These are phyloP conservation scores for Sorex araneus DNA, from an alignment of 2,113 vertebrate genomes.

Conservation along the genomic window DNA sequence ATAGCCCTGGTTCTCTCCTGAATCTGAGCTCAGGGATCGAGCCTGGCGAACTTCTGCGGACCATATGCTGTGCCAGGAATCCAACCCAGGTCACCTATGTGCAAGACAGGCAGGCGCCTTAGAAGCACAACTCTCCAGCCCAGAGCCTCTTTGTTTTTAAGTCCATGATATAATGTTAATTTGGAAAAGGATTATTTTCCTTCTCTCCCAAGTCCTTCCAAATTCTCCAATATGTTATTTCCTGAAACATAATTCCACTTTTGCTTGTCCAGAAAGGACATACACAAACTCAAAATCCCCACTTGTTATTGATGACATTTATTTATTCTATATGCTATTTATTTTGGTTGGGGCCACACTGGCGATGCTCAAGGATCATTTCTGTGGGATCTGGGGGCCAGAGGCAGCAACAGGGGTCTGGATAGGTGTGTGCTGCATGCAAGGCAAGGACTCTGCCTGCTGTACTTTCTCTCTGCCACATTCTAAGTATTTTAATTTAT, in stretches of 20 bases:
- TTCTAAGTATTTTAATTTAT: too few relatives aligned
- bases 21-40: background rate
- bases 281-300: background rate
- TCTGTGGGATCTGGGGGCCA: too few relatives aligned
- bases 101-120: too few relatives aligned
- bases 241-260: background rate
- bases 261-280: conserved; percentile 34
- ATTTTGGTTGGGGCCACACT: too few relatives aligned
- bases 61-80: background rate
- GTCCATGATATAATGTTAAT: conserved; percentile 14
- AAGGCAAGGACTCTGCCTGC: too few relatives aligned
- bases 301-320: background rate
- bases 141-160: background rate
- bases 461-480: too few relatives aligned
- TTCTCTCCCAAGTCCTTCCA: background rate
- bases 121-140: background rate
- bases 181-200: background rate
- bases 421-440: too few relatives aligned
- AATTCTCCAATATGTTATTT: background rate
- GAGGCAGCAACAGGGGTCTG: too few relatives aligned
- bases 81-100: too few relatives aligned
- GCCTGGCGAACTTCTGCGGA: background rate
- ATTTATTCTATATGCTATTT: conserved; percentile 30
- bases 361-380: too few relatives aligned
- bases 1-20: background rate